Conservation (phyloP, 2,888 invertebrate species). For the Sinotaia quadrata region DNA sequence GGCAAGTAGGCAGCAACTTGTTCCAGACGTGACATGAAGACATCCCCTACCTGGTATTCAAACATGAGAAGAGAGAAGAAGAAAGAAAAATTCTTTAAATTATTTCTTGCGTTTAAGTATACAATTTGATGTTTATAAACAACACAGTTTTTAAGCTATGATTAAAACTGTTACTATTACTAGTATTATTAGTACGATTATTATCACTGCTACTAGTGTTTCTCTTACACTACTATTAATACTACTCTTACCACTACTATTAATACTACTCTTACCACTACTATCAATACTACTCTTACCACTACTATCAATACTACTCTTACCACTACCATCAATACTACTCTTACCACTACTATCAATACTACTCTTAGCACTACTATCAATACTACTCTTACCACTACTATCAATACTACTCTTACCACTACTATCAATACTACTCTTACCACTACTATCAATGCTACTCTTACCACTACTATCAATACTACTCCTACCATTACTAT, state of each 20-base stretch:
- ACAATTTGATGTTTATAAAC: too few species aligned
- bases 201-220: too few species aligned
- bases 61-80: too few species aligned
- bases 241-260: not conserved
- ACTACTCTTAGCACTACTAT: not conserved
- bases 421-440: not conserved
- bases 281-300: not conserved
- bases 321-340: not conserved
- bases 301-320: not conserved
- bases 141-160: too few species aligned
- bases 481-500: not conserved
- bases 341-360: not conserved
- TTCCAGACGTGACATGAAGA: slow-evolving; percentile 25
- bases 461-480: not conserved
- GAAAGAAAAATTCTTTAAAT: too few species aligned
- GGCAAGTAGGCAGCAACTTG: slow-evolving; percentile 25
- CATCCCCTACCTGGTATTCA: slow-evolving; percentile 30
- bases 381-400: not conserved
- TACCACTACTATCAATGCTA: not conserved
- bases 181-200: too few species aligned
- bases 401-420: not conserved
- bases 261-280: not conserved
- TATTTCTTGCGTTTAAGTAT: too few species aligned
- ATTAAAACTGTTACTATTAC: too few species aligned
- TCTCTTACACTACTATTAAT: not conserved